A percentile compares a stretch with the other conserved stretches of the same genome.
phyloP scores from a whole-genome alignment of 2,797 vertebrate genomes.

The Calcarius lapponicus region DNA sequence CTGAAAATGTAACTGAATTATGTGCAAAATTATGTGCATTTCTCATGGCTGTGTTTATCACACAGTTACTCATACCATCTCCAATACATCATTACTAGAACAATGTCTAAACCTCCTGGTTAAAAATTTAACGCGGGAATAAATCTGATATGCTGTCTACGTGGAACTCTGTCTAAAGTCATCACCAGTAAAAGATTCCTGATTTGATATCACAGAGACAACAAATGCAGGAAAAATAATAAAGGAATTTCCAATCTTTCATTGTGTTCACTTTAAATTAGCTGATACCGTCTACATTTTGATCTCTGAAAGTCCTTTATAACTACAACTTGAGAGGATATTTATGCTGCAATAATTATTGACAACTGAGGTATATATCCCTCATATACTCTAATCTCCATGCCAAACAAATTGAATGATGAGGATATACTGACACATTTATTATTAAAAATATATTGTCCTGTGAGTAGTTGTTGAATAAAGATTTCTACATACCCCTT shows the following conservation, averaged over 20 bases:
- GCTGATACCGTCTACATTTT: not conserved
- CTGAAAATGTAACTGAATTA: not conserved
- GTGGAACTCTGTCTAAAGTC: not conserved
- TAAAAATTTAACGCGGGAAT: not conserved
- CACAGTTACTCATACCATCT: not conserved
- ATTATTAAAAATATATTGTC: not conserved
- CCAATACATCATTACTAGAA: not conserved
- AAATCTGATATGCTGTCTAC: not conserved
- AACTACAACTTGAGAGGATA: not conserved
- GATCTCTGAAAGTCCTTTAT: not conserved
- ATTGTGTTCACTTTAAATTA: not conserved
- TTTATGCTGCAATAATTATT: not conserved
- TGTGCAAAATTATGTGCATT: not conserved
- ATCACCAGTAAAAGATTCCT: not conserved
- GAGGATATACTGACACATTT: not conserved
- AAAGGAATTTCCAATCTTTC: not conserved
- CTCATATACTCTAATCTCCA: not conserved
- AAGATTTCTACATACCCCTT: not conserved
- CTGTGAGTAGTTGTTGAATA: not conserved
- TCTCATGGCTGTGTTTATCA: not conserved
- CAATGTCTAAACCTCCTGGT: not conserved
- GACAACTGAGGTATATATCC: not conserved
- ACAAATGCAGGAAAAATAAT: not conserved
- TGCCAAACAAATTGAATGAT: not conserved
- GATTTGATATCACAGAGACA: not conserved